Base-by-base conservation (phyloP, 2,888 invertebrate species). In the Cephus nigrinus region DNA sequence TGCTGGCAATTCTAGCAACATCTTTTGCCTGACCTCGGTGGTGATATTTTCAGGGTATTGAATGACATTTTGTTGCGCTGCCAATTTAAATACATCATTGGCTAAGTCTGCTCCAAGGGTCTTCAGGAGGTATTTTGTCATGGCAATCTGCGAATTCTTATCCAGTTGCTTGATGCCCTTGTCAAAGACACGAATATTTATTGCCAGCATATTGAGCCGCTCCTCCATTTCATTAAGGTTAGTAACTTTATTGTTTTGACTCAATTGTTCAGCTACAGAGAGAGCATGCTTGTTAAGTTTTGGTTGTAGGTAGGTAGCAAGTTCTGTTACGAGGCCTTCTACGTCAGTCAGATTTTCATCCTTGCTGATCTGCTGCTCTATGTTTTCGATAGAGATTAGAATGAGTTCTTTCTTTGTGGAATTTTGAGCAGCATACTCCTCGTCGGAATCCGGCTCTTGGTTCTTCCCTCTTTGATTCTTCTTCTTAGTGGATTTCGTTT, bases 401-500 rank as follows among this genome's bases (percentile, higher is more conserved):
- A 95, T 94, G 68, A 97, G 91, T 81, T 93, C 94, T 82, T 92
- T 93, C 69, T 90, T 91, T 5, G 90, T 88, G 81, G 87, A 40
- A 9, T 73, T 68, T 55, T 79, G 82, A 12, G 40, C 88, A 12
- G 86, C 75, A 36, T 92, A 92, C 35, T 96, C 96, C 84, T 95
- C 95, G 76, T 94, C 94, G 4, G 95, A 96, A 80, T 96, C 96
- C 76, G 94, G 94, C 72, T 93, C 93, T 74, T 93, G 92, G 86
- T 93, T 93, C 87, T 93, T 94, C n/a, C 92, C 92, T 55, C 91
- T 93, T 87, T 92, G 92, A 80, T 92, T 92, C 90, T 95, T 95
- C 92, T 98, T 98, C 89, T 98, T 98, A 0, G 96, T 96, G 3
- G 98, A 96, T 90, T 97, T 98, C 0, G 97, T 98, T 93, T 98